Conservation (phyloP, 2,113 vertebrate genomes). For the Indicator indicator region DNA sequence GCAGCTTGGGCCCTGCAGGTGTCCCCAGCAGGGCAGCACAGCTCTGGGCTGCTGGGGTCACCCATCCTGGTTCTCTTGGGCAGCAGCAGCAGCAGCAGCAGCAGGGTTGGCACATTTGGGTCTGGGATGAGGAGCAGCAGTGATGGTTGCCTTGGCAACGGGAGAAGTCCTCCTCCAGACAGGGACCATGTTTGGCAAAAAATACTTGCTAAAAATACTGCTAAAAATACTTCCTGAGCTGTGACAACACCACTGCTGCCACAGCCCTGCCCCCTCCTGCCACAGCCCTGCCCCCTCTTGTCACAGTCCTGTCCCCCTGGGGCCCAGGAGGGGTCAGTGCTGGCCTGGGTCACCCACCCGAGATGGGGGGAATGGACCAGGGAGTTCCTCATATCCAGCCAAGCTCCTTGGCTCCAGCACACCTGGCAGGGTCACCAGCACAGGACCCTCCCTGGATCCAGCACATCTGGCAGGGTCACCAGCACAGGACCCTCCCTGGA, state of each 20-base stretch:
- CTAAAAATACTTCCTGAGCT: constrained; percentile 6
- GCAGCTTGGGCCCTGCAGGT: neutral
- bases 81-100: neutral
- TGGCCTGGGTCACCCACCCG: neutral
- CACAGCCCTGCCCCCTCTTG: neutral
- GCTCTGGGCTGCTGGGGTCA: neutral
- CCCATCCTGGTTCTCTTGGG: rapidly evolving
- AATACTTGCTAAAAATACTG: neutral
- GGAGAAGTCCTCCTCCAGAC: neutral
- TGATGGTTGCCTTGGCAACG: neutral
- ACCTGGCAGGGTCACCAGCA: neutral
- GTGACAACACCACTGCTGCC: neutral
- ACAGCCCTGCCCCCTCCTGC: neutral
- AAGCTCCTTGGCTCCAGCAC: neutral
- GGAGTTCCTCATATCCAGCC: neutral
- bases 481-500: neutral
- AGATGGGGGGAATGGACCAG: neutral
- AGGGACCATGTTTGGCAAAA: neutral
- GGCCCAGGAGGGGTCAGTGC: rapidly evolving
- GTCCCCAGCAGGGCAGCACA: neutral
- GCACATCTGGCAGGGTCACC: neutral
- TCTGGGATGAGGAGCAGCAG: neutral
- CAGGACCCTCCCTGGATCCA: neutral
- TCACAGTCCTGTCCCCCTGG: neutral
- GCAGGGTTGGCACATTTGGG: neutral